These are phyloP conservation scores for Kuschelorhynchus macadamiae DNA, from an alignment of 2,888 invertebrate species.

Conservation along the genomic window DNA sequence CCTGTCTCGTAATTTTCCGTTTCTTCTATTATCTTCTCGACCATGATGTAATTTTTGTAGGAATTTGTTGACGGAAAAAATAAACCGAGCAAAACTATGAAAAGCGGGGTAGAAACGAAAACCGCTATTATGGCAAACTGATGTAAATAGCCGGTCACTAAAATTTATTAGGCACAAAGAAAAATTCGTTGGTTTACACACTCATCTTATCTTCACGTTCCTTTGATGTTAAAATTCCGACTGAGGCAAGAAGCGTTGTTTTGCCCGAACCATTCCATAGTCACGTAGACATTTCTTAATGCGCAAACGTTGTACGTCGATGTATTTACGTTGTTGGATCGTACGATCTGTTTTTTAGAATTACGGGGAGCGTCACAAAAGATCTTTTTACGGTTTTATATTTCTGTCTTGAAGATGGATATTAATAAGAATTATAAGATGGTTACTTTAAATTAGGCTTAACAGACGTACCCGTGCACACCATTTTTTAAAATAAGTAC, in stretches of 20 bases:
- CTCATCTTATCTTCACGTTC: slow-evolving; percentile 63
- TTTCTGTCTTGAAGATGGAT: no score
- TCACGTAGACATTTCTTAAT: slow-evolving; percentile 55
- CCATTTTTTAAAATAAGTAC: no score
- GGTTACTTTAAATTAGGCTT: no score
- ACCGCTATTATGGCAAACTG: slow-evolving; percentile 41
- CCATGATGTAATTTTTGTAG: slow-evolving; percentile 68
- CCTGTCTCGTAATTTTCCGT: slow-evolving; percentile 69
- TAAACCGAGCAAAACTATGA: slow-evolving; percentile 44
- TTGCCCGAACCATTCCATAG: slow-evolving; percentile 41
- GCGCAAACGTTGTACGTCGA: slow-evolving; percentile 47
- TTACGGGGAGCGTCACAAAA: background rate
- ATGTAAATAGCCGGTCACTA: slow-evolving; percentile 60
- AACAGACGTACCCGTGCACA: no score
- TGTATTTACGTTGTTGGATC: slow-evolving; percentile 37
- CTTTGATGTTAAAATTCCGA: slow-evolving; percentile 67
- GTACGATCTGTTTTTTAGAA: slow-evolving; percentile 34
- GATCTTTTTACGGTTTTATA: no score
- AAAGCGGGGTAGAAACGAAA: slow-evolving; percentile 34
- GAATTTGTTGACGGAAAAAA: slow-evolving; percentile 37
- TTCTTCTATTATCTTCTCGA: slow-evolving; percentile 78
- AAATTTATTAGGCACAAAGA: slow-evolving; percentile 63
- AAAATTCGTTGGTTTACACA: slow-evolving; percentile 63
- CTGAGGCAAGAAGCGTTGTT: slow-evolving; percentile 57
- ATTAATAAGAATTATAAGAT: no score